Conservation (phyloP, 1,140 invertebrate genomes). For the Dermatophagoides farinae region DNA sequence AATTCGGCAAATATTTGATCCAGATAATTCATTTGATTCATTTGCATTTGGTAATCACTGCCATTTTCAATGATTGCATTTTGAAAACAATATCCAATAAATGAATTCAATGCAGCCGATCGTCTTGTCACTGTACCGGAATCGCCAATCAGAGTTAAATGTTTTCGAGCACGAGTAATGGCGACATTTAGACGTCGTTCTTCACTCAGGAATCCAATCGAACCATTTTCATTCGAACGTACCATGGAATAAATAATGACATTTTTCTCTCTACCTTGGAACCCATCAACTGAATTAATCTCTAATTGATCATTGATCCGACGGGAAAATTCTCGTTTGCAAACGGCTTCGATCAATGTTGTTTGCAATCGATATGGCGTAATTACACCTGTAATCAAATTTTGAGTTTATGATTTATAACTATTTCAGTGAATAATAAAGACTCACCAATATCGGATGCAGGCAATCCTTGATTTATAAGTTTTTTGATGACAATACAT, state of each 20-base stretch:
- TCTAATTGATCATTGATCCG: conserved; percentile 23
- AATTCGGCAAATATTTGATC: not conserved
- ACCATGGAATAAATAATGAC: conserved; percentile 36
- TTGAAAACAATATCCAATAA: conserved; percentile 32
- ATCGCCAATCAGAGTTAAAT: conserved; percentile 36
- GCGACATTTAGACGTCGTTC: conserved; percentile 39
- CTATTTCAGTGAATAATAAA: not conserved
- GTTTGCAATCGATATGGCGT: conserved; percentile 38
- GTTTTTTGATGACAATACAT: conserved; percentile 27
- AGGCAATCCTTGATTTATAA: conserved; percentile 30
- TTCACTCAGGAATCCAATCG: conserved; percentile 39
- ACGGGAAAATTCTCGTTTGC: conserved; percentile 23
- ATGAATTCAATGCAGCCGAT: conserved; percentile 26
- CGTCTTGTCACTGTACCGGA: conserved; percentile 33
- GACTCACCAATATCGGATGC: conserved; percentile 29
- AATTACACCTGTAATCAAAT: conserved; percentile 26
- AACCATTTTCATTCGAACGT: conserved; percentile 31
- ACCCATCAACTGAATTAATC: conserved; percentile 39
- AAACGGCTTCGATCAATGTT: conserved; percentile 23
- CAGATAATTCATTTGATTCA: conserved; percentile 5
- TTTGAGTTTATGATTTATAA: not conserved
- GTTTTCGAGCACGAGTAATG: conserved; percentile 36
- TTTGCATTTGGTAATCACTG: conserved; percentile 29
- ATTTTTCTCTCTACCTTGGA: conserved; percentile 41
- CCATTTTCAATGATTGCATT: conserved; percentile 33